These are phyloP conservation scores for Argyresthia goedartella DNA, from an alignment of 2,888 invertebrate genomes.

Conservation along the genomic window DNA sequence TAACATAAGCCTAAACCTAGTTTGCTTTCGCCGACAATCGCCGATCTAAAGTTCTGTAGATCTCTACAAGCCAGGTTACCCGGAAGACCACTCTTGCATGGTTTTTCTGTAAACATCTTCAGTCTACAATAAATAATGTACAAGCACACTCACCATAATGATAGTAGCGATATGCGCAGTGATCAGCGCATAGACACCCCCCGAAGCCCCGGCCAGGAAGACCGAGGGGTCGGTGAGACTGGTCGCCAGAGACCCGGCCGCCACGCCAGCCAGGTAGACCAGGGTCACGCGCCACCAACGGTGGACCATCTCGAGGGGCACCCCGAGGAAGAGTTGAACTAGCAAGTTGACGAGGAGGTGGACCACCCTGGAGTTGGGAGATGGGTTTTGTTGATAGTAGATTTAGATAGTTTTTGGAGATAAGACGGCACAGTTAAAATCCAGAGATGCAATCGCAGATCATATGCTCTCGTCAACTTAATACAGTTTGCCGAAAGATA, in stretches of 20 bases:
- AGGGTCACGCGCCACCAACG: conserved; percentile 92
- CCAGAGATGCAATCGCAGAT: no score
- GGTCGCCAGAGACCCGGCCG: conserved; percentile 87
- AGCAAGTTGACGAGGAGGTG: conserved; percentile 75
- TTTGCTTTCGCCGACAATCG: no score
- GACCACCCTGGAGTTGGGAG: not conserved
- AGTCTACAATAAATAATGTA: no score
- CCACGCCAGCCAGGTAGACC: conserved; percentile 87
- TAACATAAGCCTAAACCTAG: no score
- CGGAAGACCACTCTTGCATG: no score
- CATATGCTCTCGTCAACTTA: no score
- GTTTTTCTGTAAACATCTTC: no score
- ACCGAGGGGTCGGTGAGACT: conserved; percentile 84
- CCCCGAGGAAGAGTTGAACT: conserved; percentile 92
- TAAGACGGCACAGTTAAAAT: conserved; percentile 12
- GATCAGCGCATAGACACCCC: conserved; percentile 94
- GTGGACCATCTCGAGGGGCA: conserved; percentile 97
- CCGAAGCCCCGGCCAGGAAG: conserved; percentile 92
- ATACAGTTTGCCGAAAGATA: no score
- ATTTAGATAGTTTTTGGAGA: not conserved
- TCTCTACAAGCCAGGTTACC: no score
- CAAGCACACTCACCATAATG: conserved; percentile 83
- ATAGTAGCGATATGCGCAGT: conserved; percentile 95
- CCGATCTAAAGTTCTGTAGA: no score
- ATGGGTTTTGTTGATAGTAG: not conserved